Evolutionary conservation across 2,113 vertebrate species (phyloP), one percentile per base, ranked within the genome.

Genomic region (Actinemys pallida): DNA sequence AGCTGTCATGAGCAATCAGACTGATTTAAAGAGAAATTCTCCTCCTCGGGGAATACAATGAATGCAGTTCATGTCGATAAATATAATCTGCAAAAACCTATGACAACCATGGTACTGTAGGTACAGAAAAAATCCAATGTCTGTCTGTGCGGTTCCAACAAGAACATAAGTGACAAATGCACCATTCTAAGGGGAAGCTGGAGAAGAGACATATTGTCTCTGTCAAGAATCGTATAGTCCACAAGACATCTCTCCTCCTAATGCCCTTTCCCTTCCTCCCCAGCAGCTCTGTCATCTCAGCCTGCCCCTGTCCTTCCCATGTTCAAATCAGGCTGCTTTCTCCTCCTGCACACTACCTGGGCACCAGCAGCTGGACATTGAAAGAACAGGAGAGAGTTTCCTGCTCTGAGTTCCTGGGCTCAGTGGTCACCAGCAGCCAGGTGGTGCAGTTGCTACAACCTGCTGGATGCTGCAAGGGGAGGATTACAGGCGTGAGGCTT

Each of bases 61-160:
- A 93, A 93, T 49, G 8, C 50, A 85, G 75, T 78, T 92, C 49
- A 75, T 39, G 78, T 83, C 90, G 82, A 27, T 88, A 89, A 94
- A 83, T 52, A 76, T 52, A 78, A 79, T 79, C 10, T 87, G 86
- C 45, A 88, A 93, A 96, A 3, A 91, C 86, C 35, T 65, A 65
- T 81, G 65, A 95, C 10, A 87, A 56, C 54, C 80, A 83, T 45
- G 52, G 72, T 82, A 54, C 31, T 56, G 29, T 42, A 22, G 47
- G 35, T 39, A 35, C 22, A 85, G 25, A 8, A 7, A 65, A 52
- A 49, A 83, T 82, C 59, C 90, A 82, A 25, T 17, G 75, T 72
- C n/a, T 69, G 83, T 81, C 45, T 39, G 75, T 75, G 22, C 17
- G 69, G 25, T 4, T n/a, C 84, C 12, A 87, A n/a, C 45, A 80